phyloP scores from a whole-genome alignment of 2,888 invertebrate species.

The Heliconius sara region DNA sequence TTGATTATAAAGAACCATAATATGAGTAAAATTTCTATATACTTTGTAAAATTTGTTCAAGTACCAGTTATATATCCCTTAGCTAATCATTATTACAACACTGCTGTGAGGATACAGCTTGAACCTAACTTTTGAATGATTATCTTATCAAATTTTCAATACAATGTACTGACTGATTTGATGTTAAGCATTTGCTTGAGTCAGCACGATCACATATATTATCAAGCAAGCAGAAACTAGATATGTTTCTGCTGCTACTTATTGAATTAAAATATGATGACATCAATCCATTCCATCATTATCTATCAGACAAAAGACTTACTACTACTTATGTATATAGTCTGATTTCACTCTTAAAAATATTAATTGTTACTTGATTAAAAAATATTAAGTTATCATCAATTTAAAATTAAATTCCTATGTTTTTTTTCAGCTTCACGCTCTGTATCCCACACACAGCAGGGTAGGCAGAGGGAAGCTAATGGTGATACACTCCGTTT shows the following conservation, averaged over 20 bases:
- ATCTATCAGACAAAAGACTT: neutral
- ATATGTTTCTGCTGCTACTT: neutral
- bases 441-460: too few relatives aligned
- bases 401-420: neutral
- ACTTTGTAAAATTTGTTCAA: slow-evolving; percentile 21
- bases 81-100: neutral
- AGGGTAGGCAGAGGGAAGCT: too few relatives aligned
- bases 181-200: neutral
- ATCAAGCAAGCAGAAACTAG: neutral
- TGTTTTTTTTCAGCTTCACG: neutral
- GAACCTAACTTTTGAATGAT: neutral
- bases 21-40: slow-evolving; percentile 14
- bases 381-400: neutral
- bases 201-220: slow-evolving; percentile 1
- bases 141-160: neutral
- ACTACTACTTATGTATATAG: neutral
- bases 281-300: too few relatives aligned
- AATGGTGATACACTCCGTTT: too few relatives aligned
- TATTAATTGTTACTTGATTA: neutral
- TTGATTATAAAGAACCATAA: slow-evolving; percentile 31
- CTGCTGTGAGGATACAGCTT: too few relatives aligned
- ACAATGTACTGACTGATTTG: neutral
- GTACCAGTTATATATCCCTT: slow-evolving; percentile 2
- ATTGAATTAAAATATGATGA: neutral
- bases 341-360: neutral